phyloP scores from a whole-genome alignment of 1,140 invertebrate species.

The Armadillidium nasatum region DNA sequence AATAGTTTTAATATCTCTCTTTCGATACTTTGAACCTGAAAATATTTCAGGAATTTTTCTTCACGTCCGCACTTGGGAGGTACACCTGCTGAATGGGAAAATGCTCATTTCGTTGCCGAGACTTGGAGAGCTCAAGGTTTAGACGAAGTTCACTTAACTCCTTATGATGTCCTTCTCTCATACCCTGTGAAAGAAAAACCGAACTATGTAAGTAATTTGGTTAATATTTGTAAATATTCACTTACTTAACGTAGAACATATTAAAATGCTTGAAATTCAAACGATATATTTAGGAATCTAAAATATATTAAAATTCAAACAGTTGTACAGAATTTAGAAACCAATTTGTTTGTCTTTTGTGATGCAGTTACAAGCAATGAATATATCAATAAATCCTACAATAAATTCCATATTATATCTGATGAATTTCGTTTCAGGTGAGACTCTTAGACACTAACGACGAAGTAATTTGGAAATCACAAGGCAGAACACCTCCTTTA shows the following conservation, averaged over 20 bases:
- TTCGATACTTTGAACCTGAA: too few species aligned
- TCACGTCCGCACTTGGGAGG: constrained; percentile 25
- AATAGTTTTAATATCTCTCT: too few species aligned
- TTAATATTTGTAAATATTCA: too few species aligned
- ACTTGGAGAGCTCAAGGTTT: constrained; percentile 23
- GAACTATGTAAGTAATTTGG: constrained; percentile 37
- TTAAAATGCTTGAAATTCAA: too few species aligned
- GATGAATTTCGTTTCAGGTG: background rate
- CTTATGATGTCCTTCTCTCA: constrained; percentile 22
- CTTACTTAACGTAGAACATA: too few species aligned
- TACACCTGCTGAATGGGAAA: constrained; percentile 19
- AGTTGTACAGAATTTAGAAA: too few species aligned
- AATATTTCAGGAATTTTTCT: constrained; percentile 19
- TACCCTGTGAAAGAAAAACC: constrained; percentile 32
- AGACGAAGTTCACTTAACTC: constrained; percentile 17
- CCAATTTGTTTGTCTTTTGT: too few species aligned
- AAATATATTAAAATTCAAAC: too few species aligned
- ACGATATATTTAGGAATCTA: too few species aligned
- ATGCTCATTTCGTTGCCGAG: constrained; percentile 23
- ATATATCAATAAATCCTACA: too few species aligned
- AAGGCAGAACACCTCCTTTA: constrained; percentile 20
- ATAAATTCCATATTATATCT: too few species aligned
- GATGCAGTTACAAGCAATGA: too few species aligned
- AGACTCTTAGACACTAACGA: background rate
- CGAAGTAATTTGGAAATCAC: constrained; percentile 16